Evolutionary conservation across 2,113 vertebrate species (phyloP).

Genomic region (Emydocephalus ijimae): DNA sequence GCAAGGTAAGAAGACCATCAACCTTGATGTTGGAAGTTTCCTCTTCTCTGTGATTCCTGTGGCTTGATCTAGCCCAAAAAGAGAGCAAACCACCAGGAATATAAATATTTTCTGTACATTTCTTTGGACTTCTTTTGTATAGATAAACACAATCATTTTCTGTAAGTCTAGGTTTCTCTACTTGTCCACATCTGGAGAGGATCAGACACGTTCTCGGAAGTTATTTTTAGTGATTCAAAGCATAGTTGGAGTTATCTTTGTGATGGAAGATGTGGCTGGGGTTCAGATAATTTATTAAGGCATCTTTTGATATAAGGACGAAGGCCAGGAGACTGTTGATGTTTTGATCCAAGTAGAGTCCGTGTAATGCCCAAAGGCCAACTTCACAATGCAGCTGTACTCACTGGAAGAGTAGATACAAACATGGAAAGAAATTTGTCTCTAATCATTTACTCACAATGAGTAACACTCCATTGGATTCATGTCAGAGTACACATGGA

Average conservation of each 20-base stretch:
- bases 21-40: neutral
- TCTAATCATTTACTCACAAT: neutral
- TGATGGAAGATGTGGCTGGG: slow-evolving; percentile 1
- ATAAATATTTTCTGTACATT: neutral
- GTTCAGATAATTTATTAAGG: slow-evolving; percentile 14
- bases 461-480: neutral
- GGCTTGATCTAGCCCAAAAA: no score
- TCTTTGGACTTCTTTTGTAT: neutral
- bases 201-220: slow-evolving; percentile 6
- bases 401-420: neutral
- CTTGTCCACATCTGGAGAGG: slow-evolving; percentile 38
- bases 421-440: neutral
- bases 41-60: neutral
- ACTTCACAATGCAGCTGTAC: neutral
- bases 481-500: neutral
- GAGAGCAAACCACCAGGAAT: neutral
- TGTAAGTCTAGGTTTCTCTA: neutral
- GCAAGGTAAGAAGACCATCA: slow-evolving; percentile 75
- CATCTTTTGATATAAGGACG: slow-evolving; percentile 10
- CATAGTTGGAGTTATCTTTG: slow-evolving; percentile 16
- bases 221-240: slow-evolving; percentile 17
- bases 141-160: slow-evolving; percentile 23
- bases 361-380: neutral
- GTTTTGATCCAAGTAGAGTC: neutral
- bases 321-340: slow-evolving; percentile 11